phyloP scores from a whole-genome alignment of 2,888 invertebrate species.

The Graphium colonna region DNA sequence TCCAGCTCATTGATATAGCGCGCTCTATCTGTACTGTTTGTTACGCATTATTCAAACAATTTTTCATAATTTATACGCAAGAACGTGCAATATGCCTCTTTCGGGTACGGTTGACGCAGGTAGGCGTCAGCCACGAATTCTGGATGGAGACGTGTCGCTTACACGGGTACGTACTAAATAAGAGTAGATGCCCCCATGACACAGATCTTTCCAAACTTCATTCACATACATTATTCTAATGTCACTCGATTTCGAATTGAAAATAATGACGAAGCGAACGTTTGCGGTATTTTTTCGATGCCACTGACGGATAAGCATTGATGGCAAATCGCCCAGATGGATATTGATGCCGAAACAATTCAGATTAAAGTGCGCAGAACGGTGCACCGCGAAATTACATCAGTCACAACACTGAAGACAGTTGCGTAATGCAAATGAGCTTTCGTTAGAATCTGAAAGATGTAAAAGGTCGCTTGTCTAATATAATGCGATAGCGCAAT shows the following conservation, averaged over 20 bases:
- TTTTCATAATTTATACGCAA: constrained; percentile 16
- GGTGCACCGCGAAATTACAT: constrained; percentile 12
- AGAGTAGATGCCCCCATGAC: constrained; percentile 15
- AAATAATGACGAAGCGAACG: not conserved
- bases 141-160: constrained; percentile 2
- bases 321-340: constrained; percentile 1
- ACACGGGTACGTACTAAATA: not conserved
- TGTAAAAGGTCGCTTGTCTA: constrained; percentile 17
- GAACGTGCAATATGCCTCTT: constrained; percentile 5
- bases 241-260: not conserved
- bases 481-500: constrained; percentile 19
- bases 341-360: constrained; percentile 3
- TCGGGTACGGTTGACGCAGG: constrained; percentile 8
- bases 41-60: constrained; percentile 30
- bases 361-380: not conserved
- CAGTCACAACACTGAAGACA: constrained; percentile 8
- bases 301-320: not conserved
- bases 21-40: constrained; percentile 39
- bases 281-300: not conserved
- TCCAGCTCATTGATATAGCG: constrained; percentile 51
- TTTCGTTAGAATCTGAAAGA: constrained; percentile 18
- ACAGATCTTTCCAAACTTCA: constrained; percentile 12
- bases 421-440: constrained; percentile 17
- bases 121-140: constrained; percentile 7
- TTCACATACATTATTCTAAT: constrained; percentile 16